A percentile compares a stretch with the other conserved stretches of the same genome.
Conservation (phyloP, 2,113 vertebrate species). For the Ophthalmotilapia sp. region DNA sequence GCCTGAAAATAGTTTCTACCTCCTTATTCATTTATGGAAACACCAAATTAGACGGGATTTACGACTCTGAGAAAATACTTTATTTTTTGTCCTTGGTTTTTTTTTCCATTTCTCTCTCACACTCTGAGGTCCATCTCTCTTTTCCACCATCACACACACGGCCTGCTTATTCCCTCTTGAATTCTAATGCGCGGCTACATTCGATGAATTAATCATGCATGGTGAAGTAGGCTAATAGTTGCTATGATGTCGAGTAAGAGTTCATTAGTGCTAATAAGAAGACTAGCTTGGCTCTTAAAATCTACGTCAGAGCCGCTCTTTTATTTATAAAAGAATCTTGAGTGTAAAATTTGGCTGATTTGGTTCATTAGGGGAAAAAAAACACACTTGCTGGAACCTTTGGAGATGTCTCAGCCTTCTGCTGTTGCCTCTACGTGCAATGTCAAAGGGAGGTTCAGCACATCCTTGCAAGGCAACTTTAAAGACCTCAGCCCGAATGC, state of each 20-base stretch:
- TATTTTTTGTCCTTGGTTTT: background rate
- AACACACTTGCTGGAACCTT: background rate
- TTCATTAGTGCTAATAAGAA: slow-evolving; percentile 49
- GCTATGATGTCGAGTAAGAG: slow-evolving; percentile 56
- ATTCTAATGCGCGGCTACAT: slow-evolving; percentile 14
- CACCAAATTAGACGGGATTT: slow-evolving; percentile 8
- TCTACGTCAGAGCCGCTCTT: background rate
- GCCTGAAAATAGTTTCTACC: background rate
- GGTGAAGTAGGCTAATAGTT: slow-evolving; percentile 42
- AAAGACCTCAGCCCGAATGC: background rate
- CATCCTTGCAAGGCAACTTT: background rate
- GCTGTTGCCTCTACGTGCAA: background rate
- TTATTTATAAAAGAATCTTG: slow-evolving; percentile 28
- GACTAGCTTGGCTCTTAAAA: background rate
- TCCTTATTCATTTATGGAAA: slow-evolving; percentile 6
- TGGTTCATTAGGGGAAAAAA: background rate
- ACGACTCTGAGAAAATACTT: background rate
- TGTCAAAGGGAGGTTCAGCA: background rate
- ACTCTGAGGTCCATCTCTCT: slow-evolving; percentile 63
- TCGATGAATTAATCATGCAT: slow-evolving; percentile 50
- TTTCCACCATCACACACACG: background rate
- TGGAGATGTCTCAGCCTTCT: background rate
- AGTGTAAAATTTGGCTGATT: background rate
- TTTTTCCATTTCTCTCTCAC: slow-evolving; percentile 46
- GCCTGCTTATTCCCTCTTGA: background rate